These are phyloP conservation scores for Halictus ligatus DNA, from an alignment of 2,888 invertebrate species.

Conservation along the genomic window DNA sequence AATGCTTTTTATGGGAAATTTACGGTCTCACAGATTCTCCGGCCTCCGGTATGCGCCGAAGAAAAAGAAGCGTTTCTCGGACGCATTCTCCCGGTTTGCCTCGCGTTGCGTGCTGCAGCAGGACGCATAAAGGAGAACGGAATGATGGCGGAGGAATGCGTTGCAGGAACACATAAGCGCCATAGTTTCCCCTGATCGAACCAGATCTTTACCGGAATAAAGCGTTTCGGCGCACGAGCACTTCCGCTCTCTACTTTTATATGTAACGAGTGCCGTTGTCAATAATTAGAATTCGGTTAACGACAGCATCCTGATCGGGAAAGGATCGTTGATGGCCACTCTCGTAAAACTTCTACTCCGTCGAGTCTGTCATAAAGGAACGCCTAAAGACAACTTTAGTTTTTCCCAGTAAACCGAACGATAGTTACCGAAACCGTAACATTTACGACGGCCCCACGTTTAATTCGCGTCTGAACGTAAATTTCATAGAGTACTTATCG, in stretches of 20 bases:
- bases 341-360: slow-evolving; percentile 24
- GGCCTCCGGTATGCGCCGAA: background rate
- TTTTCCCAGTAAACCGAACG: background rate
- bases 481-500: slow-evolving; percentile 4
- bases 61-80: background rate
- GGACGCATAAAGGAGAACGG: background rate
- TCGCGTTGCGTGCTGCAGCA: background rate
- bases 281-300: slow-evolving; percentile 7
- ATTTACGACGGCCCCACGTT: slow-evolving; percentile 6
- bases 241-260: background rate
- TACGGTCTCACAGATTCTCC: background rate
- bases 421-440: slow-evolving; percentile 1
- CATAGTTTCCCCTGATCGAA: background rate
- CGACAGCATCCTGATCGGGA: background rate
- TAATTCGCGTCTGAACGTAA: slow-evolving; percentile 35
- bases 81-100: background rate
- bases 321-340: background rate
- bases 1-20: slow-evolving; percentile 8
- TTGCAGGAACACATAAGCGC: background rate
- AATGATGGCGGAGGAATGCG: background rate
- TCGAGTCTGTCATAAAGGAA: background rate
- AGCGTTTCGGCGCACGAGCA: background rate
- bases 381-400: background rate
- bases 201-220: background rate
- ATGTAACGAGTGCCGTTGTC: background rate